A percentile compares a stretch with the other conserved stretches of the same genome.
phyloP scores from a whole-genome alignment of 1,140 invertebrate genomes.

The Ganaspis sp. region DNA sequence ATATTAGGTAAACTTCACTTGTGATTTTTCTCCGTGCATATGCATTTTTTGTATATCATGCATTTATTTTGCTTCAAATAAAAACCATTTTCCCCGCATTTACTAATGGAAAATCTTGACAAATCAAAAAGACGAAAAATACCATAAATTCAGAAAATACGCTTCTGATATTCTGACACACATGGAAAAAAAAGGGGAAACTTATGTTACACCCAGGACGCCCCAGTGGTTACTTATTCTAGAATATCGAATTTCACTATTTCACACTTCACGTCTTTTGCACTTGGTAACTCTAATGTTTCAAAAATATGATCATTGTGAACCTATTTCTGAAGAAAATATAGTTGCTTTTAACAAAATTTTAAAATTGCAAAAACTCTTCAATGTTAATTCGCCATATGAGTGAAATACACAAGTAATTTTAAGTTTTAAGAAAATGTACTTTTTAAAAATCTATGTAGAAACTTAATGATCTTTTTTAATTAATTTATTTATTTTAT shows the following conservation, averaged over 20 bases:
- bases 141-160: neutral
- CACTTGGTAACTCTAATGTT: neutral
- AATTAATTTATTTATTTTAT: too few species aligned
- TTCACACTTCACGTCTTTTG: slow-evolving; percentile 14
- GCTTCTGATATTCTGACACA: neutral
- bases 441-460: too few species aligned
- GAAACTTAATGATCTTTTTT: too few species aligned
- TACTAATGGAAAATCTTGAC: neutral
- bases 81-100: neutral
- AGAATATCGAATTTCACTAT: slow-evolving; percentile 24
- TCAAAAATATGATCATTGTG: neutral
- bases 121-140: neutral
- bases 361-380: too few species aligned
- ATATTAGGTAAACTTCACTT: too few species aligned
- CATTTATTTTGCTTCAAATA: too few species aligned
- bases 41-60: too few species aligned
- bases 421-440: too few species aligned
- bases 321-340: neutral
- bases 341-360: too few species aligned
- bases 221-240: neutral
- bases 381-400: too few species aligned
- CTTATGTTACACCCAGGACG: neutral
- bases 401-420: too few species aligned
- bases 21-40: too few species aligned
- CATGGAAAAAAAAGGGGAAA: neutral